phyloP scores from a whole-genome alignment of 2,797 vertebrate genomes.

The Anas flavirostris region DNA sequence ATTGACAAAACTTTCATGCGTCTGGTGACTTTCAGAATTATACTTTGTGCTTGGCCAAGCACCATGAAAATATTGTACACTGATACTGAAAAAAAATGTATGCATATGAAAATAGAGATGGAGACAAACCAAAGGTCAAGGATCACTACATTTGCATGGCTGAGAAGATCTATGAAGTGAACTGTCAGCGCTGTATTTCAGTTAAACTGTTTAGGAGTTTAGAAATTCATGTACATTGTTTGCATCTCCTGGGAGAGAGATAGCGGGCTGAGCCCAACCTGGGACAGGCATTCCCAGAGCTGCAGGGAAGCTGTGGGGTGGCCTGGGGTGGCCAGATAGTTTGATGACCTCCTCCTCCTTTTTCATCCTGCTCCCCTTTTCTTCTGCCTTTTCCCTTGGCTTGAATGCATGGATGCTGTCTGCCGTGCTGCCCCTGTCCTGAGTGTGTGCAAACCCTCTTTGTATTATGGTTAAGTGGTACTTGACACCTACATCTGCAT shows the following conservation, averaged over 20 bases:
- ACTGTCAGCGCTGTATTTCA: constrained; percentile 57
- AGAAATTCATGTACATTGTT: constrained; percentile 29
- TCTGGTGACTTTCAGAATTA: not conserved
- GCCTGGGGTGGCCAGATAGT: not conserved
- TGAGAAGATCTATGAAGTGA: constrained; percentile 48
- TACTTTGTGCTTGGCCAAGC: not conserved
- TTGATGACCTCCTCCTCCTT: constrained; percentile 9
- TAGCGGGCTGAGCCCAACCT: not conserved
- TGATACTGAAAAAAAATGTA: constrained; percentile 33
- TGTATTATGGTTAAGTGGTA: constrained; percentile 10
- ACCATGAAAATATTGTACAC: constrained; percentile 39
- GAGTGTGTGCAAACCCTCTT: not conserved
- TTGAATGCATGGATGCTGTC: not conserved
- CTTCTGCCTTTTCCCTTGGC: not conserved
- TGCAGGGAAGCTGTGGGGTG: not conserved
- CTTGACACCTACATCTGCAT: constrained; percentile 5
- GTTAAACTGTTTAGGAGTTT: constrained; percentile 52
- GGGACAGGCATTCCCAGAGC: not conserved
- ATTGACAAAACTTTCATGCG: not conserved
- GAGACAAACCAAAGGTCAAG: not conserved
- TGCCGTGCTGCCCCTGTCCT: not conserved
- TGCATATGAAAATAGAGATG: not conserved
- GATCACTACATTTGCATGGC: not conserved
- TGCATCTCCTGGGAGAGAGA: constrained; percentile 12
- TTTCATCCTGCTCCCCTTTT: not conserved